Percentiles rank a stretch among this genome's conserved stretches.
These are phyloP conservation scores for Apostichopus parvimensis DNA, from an alignment of 35 echinoderm and acorn worm species.

Conservation along the genomic window DNA sequence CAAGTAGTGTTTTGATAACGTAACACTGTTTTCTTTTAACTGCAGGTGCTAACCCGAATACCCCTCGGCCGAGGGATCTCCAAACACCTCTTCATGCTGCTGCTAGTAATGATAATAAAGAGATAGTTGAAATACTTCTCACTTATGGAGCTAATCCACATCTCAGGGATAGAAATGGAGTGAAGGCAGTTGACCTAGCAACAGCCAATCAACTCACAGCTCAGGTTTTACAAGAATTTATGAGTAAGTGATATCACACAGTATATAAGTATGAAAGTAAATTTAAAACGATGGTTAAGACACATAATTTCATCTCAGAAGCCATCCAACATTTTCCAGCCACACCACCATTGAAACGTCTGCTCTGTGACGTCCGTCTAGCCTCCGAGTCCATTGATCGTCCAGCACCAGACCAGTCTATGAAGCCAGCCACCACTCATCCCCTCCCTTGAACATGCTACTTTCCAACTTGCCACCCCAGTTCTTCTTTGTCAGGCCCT, in stretches of 20 bases:
- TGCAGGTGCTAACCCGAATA: slow-evolving; percentile 45
- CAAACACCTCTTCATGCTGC: slow-evolving; percentile 40
- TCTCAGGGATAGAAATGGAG: slow-evolving; percentile 45
- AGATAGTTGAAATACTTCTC: slow-evolving; percentile 4
- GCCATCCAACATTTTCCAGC: too few relatives aligned
- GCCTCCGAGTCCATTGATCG: too few relatives aligned
- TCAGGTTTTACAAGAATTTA: slow-evolving; percentile 41
- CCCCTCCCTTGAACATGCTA: too few relatives aligned
- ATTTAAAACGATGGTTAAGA: too few relatives aligned
- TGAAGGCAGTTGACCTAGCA: slow-evolving; percentile 42
- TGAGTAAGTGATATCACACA: slow-evolving; percentile 35
- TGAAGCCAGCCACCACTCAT: too few relatives aligned
- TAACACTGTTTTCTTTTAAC: background rate
- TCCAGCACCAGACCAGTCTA: too few relatives aligned
- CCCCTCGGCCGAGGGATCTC: slow-evolving; percentile 19
- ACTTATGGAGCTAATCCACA: slow-evolving; percentile 44
- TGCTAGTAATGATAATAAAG: background rate
- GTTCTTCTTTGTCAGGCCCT: too few relatives aligned
- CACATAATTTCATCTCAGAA: too few relatives aligned
- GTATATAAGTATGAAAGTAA: background rate
- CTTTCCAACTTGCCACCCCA: too few relatives aligned
- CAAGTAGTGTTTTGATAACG: too few relatives aligned
- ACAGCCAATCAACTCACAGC: slow-evolving; percentile 5
- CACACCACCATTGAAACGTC: background rate
- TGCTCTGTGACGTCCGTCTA: background rate